Base-by-base conservation (phyloP, 2,888 invertebrate species). In the Chymomyza caudatula region DNA sequence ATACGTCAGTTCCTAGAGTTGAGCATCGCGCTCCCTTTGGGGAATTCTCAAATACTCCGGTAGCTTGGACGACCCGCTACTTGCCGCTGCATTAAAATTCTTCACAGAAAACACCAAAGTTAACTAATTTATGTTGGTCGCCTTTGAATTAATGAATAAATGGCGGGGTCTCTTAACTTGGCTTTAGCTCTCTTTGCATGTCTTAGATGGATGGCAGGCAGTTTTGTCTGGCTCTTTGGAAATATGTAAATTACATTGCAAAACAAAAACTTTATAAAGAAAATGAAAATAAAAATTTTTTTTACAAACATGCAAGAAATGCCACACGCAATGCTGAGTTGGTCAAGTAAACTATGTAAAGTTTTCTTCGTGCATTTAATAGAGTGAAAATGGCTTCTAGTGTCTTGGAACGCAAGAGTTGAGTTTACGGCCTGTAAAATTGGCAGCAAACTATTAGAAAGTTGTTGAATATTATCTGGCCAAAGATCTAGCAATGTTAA, bases 121-220 rank as follows among this genome's bases (percentile, higher is more conserved):
- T 81, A 86, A 87, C 85, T 87, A 86, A 87, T 79, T 87, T 87
- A 87, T 84, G 85, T 84, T 73, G 79, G 74, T 78, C 82, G 79
- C 79, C 87, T 85, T 79, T 71, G 76, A 85, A 85, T 85, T 86
- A 85, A 86, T 85, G 84, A 85, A 85, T 85, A 76, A 86, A 81
- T 82, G 82, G 74, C 77, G 79, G 77, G 85, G 83, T 37, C 29
- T 13, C 29, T 37, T 37, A 37, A 37, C 29, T 37, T 37, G 29
- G 25, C 11, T 11, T 3, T 29, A 8, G 5, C 3, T 29, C 29
- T 29, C 29, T 11, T 8, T 37, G 29, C 29, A 37, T 11, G 77
- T 81, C 85, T 76, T 78, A 85, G 79, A 80, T 77, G 85, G 74
- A 80, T 80, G 79, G 72, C 65, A 53, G 63, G 55, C 78, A 61